Evolutionary conservation across 2,113 vertebrate genomes (phyloP), one percentile per base, ranked within the genome.

Genomic region (Tachuris rubrigastra): DNA sequence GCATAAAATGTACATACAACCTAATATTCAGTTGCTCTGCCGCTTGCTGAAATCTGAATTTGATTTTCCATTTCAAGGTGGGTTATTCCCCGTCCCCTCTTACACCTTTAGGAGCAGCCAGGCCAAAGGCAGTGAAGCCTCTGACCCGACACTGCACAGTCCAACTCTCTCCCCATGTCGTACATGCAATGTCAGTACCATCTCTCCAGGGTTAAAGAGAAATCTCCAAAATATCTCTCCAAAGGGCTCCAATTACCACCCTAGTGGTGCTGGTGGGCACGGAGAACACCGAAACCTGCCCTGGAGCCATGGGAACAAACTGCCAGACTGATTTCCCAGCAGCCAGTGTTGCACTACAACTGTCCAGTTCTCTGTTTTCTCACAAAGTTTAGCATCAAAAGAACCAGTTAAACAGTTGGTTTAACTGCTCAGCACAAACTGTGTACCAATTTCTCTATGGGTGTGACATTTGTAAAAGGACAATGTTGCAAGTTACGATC

Each of bases 401-500:
- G 95, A 97, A 97, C 95, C 87, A 96, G 96, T 96, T 97, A 81
- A 97, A 96, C 91, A 85, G 89, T 30, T 93, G 93, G 94, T 94
- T 97, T 96, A 96, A 86, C 93, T 77, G 77, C 77, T 97, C 97
- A 84, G 96, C 89, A 92, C 96, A 86, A 97, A 96, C 96, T 33
- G 75, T 49, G 81, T 56, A 95, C 62, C 91, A 55, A 78, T 85
- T 89, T 74, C 78, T 89, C 73, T 90, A 92, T 8, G 90, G 96
- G 94, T 94, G 95, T 97, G 96, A 98, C 97, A 91, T 95, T 96
- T 96, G 96, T 87, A 93, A 96, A 97, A 97, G 97, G 97, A 98
- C 97, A 98, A 97, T 86, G 97, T 97, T 97, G 97, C 97, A 98
- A 98, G 97, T 97, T 98, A 98, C 92, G 97, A 95, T 97, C 97